These are phyloP conservation scores for Chaetodon auriga DNA, from an alignment of 2,113 vertebrate species.

Conservation along the genomic window DNA sequence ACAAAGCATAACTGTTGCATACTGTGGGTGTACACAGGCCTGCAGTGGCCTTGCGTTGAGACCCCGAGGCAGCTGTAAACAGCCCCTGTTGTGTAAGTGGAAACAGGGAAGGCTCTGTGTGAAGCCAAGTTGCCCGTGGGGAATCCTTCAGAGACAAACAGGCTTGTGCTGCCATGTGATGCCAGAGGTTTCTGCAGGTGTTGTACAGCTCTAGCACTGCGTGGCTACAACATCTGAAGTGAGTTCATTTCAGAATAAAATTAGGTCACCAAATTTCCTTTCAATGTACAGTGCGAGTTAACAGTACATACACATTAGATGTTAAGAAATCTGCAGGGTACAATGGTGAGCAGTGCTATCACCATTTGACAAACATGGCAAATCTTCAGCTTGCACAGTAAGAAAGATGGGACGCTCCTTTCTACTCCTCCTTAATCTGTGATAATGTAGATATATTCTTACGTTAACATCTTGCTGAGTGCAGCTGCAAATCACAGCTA, in stretches of 20 bases:
- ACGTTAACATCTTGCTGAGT: background rate
- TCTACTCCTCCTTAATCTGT: background rate
- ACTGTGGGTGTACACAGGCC: constrained; percentile 9
- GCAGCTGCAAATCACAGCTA: constrained; percentile 19
- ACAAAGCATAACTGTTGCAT: background rate
- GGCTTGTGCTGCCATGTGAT: constrained; percentile 66
- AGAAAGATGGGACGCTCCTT: background rate
- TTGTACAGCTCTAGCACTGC: background rate
- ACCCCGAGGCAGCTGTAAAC: constrained; percentile 42
- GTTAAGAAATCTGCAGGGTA: background rate
- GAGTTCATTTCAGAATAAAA: background rate
- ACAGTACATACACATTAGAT: background rate
- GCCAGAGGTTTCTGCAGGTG: constrained; percentile 36
- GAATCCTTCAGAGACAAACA: constrained; percentile 51
- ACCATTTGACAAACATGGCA: background rate
- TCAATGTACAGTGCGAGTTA: background rate
- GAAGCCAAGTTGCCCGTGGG: constrained; percentile 30
- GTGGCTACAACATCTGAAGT: background rate
- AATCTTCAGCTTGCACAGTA: background rate
- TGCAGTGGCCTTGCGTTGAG: constrained; percentile 13
- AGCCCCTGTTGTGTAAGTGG: constrained; percentile 21
- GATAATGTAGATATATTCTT: background rate
- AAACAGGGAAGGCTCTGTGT: constrained; percentile 65
- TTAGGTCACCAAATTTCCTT: background rate
- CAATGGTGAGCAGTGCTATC: background rate